Evolutionary conservation across 2,888 invertebrate species (phyloP).

Genomic region (Xestoiulus laeticollis): DNA sequence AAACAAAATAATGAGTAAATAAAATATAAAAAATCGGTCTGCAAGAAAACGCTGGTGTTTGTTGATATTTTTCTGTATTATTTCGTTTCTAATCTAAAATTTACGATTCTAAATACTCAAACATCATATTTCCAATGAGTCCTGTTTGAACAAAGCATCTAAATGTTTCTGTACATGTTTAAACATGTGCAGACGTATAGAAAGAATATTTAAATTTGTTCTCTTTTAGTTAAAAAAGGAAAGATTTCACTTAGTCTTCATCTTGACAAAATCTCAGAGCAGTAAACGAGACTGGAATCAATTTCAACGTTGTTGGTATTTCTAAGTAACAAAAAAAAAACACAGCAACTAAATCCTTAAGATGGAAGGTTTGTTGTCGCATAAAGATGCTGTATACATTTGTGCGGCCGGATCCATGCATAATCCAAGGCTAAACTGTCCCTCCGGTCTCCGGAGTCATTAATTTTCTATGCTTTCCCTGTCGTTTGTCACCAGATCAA

Average conservation of each 20-base stretch:
- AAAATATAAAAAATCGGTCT: too few relatives aligned
- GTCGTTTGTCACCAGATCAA: constrained; percentile 50
- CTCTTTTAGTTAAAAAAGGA: background rate
- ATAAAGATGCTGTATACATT: background rate
- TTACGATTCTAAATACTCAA: too few relatives aligned
- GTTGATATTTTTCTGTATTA: too few relatives aligned
- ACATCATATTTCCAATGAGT: too few relatives aligned
- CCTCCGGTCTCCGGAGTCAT: constrained; percentile 34
- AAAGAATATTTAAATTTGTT: background rate
- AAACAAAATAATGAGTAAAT: too few relatives aligned
- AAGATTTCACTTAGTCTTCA: too few relatives aligned
- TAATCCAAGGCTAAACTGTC: constrained; percentile 46
- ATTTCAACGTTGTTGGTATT: background rate
- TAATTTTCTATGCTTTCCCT: constrained; percentile 38
- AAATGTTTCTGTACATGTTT: too few relatives aligned
- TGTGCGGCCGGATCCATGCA: background rate
- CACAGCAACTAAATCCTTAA: background rate
- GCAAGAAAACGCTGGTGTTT: too few relatives aligned
- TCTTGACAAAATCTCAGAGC: too few relatives aligned
- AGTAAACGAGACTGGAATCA: background rate
- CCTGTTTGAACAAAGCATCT: too few relatives aligned
- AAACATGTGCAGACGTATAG: too few relatives aligned
- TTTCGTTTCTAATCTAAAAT: too few relatives aligned
- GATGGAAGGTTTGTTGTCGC: background rate
- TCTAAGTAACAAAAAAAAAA: background rate